Percentiles rank a stretch among this genome's conserved stretches.
Evolutionary conservation across 2,113 vertebrate genomes (phyloP).

Genomic region (Myodes glareolus): DNA sequence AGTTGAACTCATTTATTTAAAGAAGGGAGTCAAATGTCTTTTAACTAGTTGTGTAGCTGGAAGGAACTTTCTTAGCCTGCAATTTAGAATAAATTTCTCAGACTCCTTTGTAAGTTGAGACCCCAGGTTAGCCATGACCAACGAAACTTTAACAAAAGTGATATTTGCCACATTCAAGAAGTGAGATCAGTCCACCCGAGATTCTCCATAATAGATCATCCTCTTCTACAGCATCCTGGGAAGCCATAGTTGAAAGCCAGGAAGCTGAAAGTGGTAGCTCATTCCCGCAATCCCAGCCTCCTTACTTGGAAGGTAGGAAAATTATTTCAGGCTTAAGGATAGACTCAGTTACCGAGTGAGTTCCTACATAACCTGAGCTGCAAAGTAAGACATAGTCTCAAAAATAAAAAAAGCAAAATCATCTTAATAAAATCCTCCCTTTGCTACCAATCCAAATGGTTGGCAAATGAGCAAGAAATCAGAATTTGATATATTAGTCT

Average conservation of each 20-base stretch:
- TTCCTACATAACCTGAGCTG: not conserved
- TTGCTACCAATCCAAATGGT: not conserved
- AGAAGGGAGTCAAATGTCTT: not conserved
- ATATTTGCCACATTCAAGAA: not conserved
- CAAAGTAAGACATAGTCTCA: not conserved
- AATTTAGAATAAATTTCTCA: not conserved
- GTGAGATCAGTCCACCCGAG: not conserved
- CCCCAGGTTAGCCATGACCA: not conserved
- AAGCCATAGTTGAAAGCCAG: not conserved
- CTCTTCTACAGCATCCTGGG: not conserved
- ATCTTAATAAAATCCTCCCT: not conserved
- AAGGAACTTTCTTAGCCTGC: not conserved
- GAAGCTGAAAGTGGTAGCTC: not conserved
- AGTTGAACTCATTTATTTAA: not conserved
- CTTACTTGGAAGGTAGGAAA: not conserved
- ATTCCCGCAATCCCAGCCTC: not conserved
- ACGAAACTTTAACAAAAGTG: not conserved
- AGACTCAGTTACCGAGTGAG: not conserved
- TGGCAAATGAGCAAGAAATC: not conserved
- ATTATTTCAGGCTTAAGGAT: not conserved
- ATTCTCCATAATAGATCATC: not conserved
- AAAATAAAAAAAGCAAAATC: not conserved
- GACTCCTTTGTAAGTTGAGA: not conserved
- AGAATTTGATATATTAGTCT: not conserved
- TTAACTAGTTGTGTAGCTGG: not conserved